Evolutionary conservation across 2,113 vertebrate species (phyloP).

Genomic region (Octodon degus): DNA sequence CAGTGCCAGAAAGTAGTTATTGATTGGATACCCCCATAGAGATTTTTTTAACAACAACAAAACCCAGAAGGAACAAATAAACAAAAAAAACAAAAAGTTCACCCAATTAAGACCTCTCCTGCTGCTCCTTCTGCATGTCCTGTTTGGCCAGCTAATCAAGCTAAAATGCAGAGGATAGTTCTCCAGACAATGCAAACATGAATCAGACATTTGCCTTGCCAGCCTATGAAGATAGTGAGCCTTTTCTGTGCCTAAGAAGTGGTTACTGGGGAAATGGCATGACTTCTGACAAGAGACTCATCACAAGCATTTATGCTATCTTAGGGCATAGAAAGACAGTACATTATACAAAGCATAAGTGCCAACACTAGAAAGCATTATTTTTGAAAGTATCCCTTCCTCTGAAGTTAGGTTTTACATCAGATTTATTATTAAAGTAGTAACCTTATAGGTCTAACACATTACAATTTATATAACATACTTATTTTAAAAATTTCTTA

Average conservation of each 20-base stretch:
- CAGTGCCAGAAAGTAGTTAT: neutral
- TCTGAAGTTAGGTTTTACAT: neutral
- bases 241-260: neutral
- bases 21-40: neutral
- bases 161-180: neutral
- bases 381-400: neutral
- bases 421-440: neutral
- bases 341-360: neutral
- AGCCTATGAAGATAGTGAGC: neutral
- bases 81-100: neutral
- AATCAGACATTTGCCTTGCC: neutral
- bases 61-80: neutral
- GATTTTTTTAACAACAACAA: neutral
- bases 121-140: neutral
- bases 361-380: neutral
- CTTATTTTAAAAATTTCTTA: constrained; percentile 16
- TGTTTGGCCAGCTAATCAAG: neutral
- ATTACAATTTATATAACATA: constrained; percentile 22
- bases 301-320: neutral
- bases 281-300: neutral
- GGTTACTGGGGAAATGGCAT: neutral
- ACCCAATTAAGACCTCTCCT: neutral
- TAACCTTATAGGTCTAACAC: neutral
- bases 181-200: neutral
- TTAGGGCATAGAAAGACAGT: neutral